phyloP scores from a whole-genome alignment of 2,797 vertebrate species.

The Muscicapa striata region DNA sequence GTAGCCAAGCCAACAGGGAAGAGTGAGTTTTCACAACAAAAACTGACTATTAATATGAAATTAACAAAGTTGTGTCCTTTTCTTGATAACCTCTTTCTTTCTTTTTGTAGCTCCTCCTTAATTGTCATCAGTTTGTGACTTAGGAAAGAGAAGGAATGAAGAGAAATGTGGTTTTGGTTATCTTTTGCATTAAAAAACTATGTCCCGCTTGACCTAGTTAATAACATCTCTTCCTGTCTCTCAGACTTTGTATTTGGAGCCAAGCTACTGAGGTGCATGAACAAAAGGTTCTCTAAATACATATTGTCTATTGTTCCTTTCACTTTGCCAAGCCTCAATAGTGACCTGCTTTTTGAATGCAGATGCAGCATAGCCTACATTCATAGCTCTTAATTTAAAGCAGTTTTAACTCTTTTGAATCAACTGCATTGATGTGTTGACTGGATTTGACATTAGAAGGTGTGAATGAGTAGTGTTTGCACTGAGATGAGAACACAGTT shows the following conservation, averaged over 20 bases:
- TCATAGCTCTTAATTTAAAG: background rate
- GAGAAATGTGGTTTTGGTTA: background rate
- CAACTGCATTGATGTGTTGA: background rate
- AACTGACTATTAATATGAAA: background rate
- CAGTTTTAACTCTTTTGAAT: background rate
- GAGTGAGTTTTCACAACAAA: background rate
- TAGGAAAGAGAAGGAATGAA: background rate
- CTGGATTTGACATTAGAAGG: background rate
- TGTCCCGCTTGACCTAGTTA: background rate
- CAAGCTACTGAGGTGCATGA: background rate
- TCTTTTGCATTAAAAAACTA: background rate
- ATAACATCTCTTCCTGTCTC: background rate
- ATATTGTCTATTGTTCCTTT: background rate
- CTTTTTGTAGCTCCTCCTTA: background rate
- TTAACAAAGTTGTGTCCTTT: background rate
- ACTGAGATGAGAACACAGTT: background rate
- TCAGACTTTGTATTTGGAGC: background rate
- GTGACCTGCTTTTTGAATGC: background rate
- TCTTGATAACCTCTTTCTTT: background rate
- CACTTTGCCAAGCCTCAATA: background rate
- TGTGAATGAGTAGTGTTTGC: background rate
- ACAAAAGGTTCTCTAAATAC: background rate
- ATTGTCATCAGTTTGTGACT: background rate
- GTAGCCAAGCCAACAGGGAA: background rate
- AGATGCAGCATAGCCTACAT: background rate